A percentile compares a stretch with the other conserved stretches of the same genome.
These are phyloP conservation scores for Lydus trimaculatus DNA, from an alignment of 2,888 invertebrate species.

Conservation along the genomic window DNA sequence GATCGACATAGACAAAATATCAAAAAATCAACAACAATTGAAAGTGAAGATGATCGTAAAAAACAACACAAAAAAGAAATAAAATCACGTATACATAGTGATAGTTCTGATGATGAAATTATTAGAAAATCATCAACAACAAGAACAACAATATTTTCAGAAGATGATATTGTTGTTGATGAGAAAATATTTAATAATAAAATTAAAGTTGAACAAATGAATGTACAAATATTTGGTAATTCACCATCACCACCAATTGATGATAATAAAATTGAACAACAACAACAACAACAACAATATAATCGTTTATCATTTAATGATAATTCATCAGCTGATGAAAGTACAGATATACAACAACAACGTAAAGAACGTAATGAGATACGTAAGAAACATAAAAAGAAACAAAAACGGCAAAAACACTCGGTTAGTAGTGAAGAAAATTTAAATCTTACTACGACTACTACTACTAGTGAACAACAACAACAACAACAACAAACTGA, in stretches of 20 bases:
- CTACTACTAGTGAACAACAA: conserved; percentile 2
- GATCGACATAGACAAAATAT: conserved; percentile 63
- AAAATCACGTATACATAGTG: conserved; percentile 77
- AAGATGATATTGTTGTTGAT: background rate
- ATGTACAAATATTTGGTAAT: conserved; percentile 47
- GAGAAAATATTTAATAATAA: conserved; percentile 28
- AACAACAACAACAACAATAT: conserved; percentile 36
- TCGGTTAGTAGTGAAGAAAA: conserved; percentile 67
- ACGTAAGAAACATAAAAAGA: conserved; percentile 83
- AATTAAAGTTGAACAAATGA: conserved; percentile 49
- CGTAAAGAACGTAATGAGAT: conserved; percentile 33
- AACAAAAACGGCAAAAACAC: conserved; percentile 79
- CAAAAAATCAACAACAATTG: conserved; percentile 39
- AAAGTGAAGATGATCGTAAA: conserved; percentile 58
- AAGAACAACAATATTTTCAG: background rate
- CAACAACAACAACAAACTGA: conserved; percentile 30
- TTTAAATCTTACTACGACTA: conserved; percentile 38
- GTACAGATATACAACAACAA: conserved; percentile 34
- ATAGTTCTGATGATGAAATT: conserved; percentile 77
- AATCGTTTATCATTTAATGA: conserved; percentile 46
- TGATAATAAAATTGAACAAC: conserved; percentile 15
- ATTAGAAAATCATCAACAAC: conserved; percentile 58
- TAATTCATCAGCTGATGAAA: conserved; percentile 56
- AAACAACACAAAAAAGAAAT: conserved; percentile 73
- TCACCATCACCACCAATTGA: conserved; percentile 41